Percentiles rank a stretch among this genome's conserved stretches.
Conservation (phyloP, 2,113 vertebrate genomes). For the Marcusenius ussheri region DNA sequence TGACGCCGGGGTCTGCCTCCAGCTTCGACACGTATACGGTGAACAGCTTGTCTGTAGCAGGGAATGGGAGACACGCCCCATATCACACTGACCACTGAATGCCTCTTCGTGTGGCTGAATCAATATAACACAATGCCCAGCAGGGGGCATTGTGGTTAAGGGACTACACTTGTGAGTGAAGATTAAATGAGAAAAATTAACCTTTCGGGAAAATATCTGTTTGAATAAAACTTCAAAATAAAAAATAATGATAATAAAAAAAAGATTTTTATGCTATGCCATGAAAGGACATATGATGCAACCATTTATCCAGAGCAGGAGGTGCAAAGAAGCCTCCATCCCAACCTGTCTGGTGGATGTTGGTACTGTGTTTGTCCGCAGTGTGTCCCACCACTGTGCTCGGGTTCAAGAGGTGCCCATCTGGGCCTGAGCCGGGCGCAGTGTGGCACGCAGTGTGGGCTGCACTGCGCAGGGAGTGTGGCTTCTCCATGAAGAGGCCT, state of each 20-base stretch:
- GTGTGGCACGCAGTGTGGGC: conserved; percentile 57
- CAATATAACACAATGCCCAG: neutral
- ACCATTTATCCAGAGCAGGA: neutral
- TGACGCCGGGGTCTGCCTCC: conserved; percentile 60
- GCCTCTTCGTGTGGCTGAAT: neutral
- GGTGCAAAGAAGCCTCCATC: neutral
- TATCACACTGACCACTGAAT: neutral
- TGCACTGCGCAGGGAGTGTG: conserved; percentile 71
- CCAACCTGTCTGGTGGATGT: conserved; percentile 43
- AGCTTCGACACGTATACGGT: conserved; percentile 83
- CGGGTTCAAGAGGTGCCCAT: conserved; percentile 43
- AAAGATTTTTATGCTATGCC: neutral
- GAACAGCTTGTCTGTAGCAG: conserved; percentile 64
- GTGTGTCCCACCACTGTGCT: conserved; percentile 19
- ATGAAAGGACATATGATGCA: neutral
- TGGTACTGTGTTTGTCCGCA: conserved; percentile 24
- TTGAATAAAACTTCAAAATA: neutral
- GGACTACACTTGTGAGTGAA: neutral
- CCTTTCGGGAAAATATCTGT: neutral
- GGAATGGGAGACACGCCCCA: neutral
- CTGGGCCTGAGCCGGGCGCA: conserved; percentile 64
- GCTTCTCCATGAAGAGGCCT: conserved; percentile 97
- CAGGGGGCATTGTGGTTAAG: neutral
- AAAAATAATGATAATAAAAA: neutral
- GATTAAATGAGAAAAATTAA: neutral